phyloP scores from a whole-genome alignment of 2,797 vertebrate genomes.

The Danio aesculapii region DNA sequence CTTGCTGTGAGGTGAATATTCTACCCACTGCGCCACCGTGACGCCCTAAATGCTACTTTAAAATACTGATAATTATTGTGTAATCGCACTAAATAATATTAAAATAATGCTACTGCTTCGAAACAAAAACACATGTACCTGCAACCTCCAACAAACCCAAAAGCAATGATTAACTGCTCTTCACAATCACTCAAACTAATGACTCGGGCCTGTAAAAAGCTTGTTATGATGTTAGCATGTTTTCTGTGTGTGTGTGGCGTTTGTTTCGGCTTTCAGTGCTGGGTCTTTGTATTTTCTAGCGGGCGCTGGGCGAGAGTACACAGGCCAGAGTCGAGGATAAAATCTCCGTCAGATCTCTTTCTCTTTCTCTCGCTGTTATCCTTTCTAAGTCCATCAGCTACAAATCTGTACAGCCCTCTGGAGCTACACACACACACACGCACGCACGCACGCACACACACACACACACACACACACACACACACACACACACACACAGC shows the following conservation, averaged over 20 bases:
- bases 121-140: too few relatives aligned
- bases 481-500: conserved; percentile 59
- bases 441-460: too few relatives aligned
- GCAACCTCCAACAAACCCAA: too few relatives aligned
- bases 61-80: too few relatives aligned
- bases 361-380: conserved; percentile 57
- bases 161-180: neutral
- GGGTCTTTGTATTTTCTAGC: neutral
- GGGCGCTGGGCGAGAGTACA: neutral
- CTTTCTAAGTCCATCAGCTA: conserved; percentile 61
- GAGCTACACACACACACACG: neutral
- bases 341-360: conserved; percentile 60
- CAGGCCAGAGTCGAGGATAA: neutral
- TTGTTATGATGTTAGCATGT: too few relatives aligned
- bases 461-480: too few relatives aligned
- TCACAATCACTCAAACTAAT: neutral
- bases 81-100: too few relatives aligned
- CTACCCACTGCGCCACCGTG: too few relatives aligned
- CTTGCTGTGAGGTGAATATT: too few relatives aligned
- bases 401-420: conserved; percentile 60
- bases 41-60: too few relatives aligned
- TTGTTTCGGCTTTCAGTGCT: neutral
- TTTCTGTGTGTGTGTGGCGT: neutral
- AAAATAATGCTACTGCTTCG: too few relatives aligned
- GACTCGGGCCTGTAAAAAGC: neutral